Evolutionary conservation across 2,888 invertebrate species (phyloP).

Genomic region (Timandra comae): DNA sequence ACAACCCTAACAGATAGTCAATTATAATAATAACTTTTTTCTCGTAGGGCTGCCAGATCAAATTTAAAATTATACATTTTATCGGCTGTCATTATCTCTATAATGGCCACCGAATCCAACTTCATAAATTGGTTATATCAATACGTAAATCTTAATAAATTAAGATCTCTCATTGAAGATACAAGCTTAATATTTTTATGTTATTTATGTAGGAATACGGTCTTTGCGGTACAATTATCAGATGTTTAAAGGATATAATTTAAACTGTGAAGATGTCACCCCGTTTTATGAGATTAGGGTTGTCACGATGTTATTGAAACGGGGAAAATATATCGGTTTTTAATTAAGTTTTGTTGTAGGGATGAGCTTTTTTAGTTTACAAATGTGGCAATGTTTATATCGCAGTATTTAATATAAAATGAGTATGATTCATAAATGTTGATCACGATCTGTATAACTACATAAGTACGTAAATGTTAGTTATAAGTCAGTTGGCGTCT

Average conservation of each 20-base stretch:
- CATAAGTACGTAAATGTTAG: too few relatives aligned
- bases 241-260: constrained; percentile 56
- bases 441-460: too few relatives aligned
- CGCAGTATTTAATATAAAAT: too few relatives aligned
- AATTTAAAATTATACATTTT: constrained; percentile 30
- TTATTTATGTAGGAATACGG: constrained; percentile 51
- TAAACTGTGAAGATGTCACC: constrained; percentile 55
- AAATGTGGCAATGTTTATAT: too few relatives aligned
- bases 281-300: constrained; percentile 32
- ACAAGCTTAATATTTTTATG: constrained; percentile 54
- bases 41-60: constrained; percentile 20
- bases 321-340: too few relatives aligned
- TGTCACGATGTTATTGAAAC: constrained; percentile 17
- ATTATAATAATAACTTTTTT: background rate
- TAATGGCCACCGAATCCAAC: constrained; percentile 42
- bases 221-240: constrained; percentile 55
- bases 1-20: too few relatives aligned
- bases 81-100: constrained; percentile 50
- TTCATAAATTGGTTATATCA: constrained; percentile 59
- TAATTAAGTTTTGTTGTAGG: too few relatives aligned
- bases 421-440: too few relatives aligned
- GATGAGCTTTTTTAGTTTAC: too few relatives aligned
- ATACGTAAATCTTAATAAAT: constrained; percentile 61
- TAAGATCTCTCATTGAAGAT: constrained; percentile 60
- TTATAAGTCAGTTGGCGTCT: too few relatives aligned